phyloP scores from a whole-genome alignment of 2,113 vertebrate species.

The Hippocampus zosterae region DNA sequence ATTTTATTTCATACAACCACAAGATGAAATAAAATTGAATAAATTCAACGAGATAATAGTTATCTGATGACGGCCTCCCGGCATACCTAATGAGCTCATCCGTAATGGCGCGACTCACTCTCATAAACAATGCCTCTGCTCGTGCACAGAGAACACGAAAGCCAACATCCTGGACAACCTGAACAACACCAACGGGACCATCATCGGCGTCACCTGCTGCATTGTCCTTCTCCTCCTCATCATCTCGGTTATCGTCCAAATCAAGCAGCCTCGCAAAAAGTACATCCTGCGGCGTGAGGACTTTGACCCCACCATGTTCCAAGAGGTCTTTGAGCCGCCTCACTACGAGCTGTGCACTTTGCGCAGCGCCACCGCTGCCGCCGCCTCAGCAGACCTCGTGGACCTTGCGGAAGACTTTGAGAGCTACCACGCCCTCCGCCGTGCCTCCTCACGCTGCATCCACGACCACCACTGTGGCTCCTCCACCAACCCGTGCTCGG shows the following conservation, averaged over 20 bases:
- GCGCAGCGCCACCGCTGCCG: constrained; percentile 77
- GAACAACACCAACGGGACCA: constrained; percentile 94
- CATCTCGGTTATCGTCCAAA: constrained; percentile 92
- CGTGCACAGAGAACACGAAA: constrained; percentile 85
- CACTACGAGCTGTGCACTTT: constrained; percentile 95
- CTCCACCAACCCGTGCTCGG: constrained; percentile 56
- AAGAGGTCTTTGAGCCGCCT: constrained; percentile 96
- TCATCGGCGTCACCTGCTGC: constrained; percentile 94
- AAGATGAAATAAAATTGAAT: too few relatives aligned
- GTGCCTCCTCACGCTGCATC: constrained; percentile 92
- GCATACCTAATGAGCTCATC: too few relatives aligned
- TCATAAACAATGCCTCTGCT: constrained; percentile 10
- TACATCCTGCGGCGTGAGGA: constrained; percentile 90
- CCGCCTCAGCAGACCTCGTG: constrained; percentile 82
- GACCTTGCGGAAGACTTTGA: constrained; percentile 95
- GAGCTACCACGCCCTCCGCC: constrained; percentile 89
- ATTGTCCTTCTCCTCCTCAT: constrained; percentile 93
- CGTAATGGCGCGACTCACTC: neutral
- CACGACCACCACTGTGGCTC: constrained; percentile 98
- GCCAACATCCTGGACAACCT: constrained; percentile 94
- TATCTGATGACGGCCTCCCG: too few relatives aligned
- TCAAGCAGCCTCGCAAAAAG: constrained; percentile 98
- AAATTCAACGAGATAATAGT: too few relatives aligned
- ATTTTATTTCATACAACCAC: too few relatives aligned
- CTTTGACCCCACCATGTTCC: constrained; percentile 97